Conservation (phyloP, 2,797 vertebrate genomes). For the Ibycter americanus region DNA sequence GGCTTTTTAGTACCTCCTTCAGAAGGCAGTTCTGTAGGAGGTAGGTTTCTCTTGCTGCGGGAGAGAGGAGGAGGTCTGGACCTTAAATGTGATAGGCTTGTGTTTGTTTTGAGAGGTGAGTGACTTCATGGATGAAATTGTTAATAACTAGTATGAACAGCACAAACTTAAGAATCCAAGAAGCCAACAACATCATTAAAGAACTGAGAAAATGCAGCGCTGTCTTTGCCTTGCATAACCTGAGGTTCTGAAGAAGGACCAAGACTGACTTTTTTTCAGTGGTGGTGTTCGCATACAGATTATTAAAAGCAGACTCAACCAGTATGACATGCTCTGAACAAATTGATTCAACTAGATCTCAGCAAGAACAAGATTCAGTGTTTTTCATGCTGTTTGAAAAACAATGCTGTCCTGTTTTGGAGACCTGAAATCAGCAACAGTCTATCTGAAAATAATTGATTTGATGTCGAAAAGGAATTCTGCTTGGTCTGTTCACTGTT, state of each 20-base stretch:
- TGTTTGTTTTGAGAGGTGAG: conserved; percentile 25
- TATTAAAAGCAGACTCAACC: not conserved
- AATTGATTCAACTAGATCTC: not conserved
- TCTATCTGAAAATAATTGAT: not conserved
- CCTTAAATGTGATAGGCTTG: not conserved
- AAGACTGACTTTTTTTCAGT: not conserved
- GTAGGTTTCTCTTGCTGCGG: not conserved
- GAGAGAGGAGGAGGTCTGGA: not conserved
- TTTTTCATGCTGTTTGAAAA: not conserved
- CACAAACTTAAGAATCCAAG: not conserved
- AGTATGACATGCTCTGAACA: not conserved
- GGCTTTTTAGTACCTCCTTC: conserved; percentile 8
- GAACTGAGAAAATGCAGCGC: not conserved
- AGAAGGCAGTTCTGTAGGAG: not conserved
- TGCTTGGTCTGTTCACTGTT: not conserved
- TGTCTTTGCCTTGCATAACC: not conserved
- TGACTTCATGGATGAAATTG: not conserved
- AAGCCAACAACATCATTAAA: not conserved
- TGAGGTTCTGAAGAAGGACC: not conserved
- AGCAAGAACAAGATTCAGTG: not conserved
- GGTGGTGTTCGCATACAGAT: not conserved
- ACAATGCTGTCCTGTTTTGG: not conserved
- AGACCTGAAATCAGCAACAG: not conserved
- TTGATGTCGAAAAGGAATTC: conserved; percentile 13
- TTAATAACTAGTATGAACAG: not conserved